phyloP scores from a whole-genome alignment of 2,888 invertebrate genomes.

The Ormyrus labotus region DNA sequence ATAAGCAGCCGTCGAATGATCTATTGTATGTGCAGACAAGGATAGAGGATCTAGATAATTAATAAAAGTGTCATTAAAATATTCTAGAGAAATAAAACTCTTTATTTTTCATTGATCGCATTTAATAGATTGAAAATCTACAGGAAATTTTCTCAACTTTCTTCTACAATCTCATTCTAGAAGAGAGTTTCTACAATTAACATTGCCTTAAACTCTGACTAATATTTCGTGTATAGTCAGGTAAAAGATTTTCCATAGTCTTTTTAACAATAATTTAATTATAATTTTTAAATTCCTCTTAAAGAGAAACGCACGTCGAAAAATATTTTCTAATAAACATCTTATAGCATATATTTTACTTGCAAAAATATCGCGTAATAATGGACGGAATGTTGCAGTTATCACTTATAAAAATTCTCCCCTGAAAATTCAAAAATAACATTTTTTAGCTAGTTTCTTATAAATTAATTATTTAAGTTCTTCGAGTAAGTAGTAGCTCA shows the following conservation, averaged over 20 bases:
- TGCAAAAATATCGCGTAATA: conserved; percentile 25
- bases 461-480: conserved; percentile 13
- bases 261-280: not conserved
- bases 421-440: conserved; percentile 23
- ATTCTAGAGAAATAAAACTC: conserved; percentile 48
- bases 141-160: conserved; percentile 27
- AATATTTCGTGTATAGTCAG: conserved; percentile 1
- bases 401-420: not conserved
- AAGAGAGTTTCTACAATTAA: conserved; percentile 9
- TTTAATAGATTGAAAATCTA: conserved; percentile 36
- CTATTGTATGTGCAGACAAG: conserved; percentile 24
- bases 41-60: conserved; percentile 42
- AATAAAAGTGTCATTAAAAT: conserved; percentile 36
- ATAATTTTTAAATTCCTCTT: not conserved
- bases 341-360: conserved; percentile 3
- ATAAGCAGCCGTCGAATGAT: not conserved
- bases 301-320: not conserved
- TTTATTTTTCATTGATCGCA: conserved; percentile 41
- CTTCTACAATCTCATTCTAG: not conserved
- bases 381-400: conserved; percentile 51
- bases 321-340: conserved; percentile 7
- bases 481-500: conserved; percentile 4
- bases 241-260: conserved; percentile 1
- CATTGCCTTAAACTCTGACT: conserved; percentile 18
- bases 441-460: not conserved